Percentiles rank a stretch among this genome's conserved stretches.
phyloP scores from a whole-genome alignment of 2,797 vertebrate species.

The Myotis vivesi region DNA sequence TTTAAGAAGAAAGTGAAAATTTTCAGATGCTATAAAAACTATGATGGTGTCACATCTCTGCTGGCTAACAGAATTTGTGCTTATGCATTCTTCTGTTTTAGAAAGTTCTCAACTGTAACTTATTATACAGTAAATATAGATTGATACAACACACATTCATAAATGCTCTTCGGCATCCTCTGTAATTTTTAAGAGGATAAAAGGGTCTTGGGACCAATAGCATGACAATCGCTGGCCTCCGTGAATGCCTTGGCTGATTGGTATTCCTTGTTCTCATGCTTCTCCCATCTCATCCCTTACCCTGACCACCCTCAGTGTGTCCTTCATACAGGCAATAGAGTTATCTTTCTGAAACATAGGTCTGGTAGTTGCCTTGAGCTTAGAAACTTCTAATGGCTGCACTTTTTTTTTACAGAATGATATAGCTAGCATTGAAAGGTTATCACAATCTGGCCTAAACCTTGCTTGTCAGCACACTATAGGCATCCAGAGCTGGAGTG shows the following conservation, averaged over 20 bases:
- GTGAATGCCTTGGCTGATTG: not conserved
- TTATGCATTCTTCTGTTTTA: not conserved
- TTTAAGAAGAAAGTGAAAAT: not conserved
- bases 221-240: rapidly evolving
- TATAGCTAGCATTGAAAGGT: not conserved
- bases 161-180: not conserved
- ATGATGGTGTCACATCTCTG: not conserved
- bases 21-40: not conserved
- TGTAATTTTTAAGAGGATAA: not conserved
- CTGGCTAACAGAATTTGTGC: not conserved
- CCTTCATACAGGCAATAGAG: not conserved
- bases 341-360: not conserved
- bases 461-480: not conserved
- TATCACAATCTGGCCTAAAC: not conserved
- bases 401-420: not conserved
- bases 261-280: not conserved
- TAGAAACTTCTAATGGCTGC: not conserved
- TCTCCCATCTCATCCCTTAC: not conserved
- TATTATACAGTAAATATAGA: not conserved
- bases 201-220: not conserved
- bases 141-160: not conserved
- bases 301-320: not conserved
- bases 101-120: not conserved
- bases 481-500: not conserved
- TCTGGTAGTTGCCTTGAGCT: not conserved